These are phyloP conservation scores for Drosophila flavopinicola DNA, from an alignment of 2,888 invertebrate species.

Conservation along the genomic window DNA sequence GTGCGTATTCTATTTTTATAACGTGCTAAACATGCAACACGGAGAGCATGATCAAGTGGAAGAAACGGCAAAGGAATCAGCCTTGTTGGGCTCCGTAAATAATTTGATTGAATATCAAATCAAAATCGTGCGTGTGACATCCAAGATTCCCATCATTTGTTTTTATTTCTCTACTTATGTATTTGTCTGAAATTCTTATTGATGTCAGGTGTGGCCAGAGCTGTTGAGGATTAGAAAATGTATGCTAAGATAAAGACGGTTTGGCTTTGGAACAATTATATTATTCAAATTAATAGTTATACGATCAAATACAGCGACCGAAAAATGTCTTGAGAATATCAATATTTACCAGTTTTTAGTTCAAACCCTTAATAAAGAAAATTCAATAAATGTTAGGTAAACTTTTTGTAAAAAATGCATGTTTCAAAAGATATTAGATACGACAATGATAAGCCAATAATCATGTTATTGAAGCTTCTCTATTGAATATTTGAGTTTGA, in stretches of 20 bases:
- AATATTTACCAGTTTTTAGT: no score
- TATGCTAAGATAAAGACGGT: no score
- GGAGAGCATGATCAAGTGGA: not conserved
- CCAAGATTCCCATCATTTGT: conserved; percentile 5
- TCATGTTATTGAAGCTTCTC: no score
- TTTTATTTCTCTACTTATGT: not conserved
- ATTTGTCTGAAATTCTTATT: not conserved
- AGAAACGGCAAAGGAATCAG: not conserved
- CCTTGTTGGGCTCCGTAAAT: conserved; percentile 38
- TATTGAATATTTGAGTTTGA: not conserved
- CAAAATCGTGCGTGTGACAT: conserved; percentile 25
- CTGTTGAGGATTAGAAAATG: not conserved
- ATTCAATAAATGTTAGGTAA: no score
- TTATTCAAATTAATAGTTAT: no score
- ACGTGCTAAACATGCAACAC: conserved; percentile 44
- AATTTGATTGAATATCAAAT: conserved; percentile 61
- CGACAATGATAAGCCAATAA: no score
- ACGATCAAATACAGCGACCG: no score
- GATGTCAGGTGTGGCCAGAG: not conserved
- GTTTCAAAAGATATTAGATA: no score
- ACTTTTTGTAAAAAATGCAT: no score
- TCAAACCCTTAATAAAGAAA: no score
- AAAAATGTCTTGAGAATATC: no score
- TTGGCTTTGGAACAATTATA: no score
- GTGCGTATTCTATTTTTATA: conserved; percentile 44